phyloP scores from a whole-genome alignment of 2,888 invertebrate genomes.

The Trachelus stipa region DNA sequence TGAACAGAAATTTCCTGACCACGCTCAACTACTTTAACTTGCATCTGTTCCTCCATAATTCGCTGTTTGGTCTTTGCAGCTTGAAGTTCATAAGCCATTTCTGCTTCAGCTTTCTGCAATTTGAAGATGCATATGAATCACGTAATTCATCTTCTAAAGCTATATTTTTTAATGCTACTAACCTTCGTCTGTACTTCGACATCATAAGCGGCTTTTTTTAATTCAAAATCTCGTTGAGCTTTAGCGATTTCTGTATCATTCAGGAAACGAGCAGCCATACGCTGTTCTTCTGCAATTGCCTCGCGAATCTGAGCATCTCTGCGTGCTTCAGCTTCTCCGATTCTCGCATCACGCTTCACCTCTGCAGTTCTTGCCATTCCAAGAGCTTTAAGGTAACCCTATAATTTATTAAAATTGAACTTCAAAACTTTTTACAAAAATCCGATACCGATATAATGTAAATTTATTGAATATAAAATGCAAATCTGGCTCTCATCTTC shows the following conservation, averaged over 20 bases:
- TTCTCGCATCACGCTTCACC: slow-evolving; percentile 94
- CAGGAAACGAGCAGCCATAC: slow-evolving; percentile 92
- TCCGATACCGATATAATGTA: background rate
- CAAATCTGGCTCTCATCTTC: background rate
- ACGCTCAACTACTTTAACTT: slow-evolving; percentile 91
- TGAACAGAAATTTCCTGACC: slow-evolving; percentile 95
- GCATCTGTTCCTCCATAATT: slow-evolving; percentile 98
- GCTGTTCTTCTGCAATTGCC: slow-evolving; percentile 95
- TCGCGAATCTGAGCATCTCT: slow-evolving; percentile 93
- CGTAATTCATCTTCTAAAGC: background rate
- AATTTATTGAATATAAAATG: background rate
- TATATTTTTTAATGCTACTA: slow-evolving; percentile 30
- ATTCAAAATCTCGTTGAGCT: slow-evolving; percentile 94
- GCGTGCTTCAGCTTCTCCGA: slow-evolving; percentile 96
- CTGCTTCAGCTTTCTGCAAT: slow-evolving; percentile 84
- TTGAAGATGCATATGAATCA: slow-evolving; percentile 23
- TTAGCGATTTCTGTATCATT: slow-evolving; percentile 99
- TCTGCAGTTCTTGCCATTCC: slow-evolving; percentile 96
- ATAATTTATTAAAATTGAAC: slow-evolving; percentile 28
- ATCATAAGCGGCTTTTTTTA: slow-evolving; percentile 97
- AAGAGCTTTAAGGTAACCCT: slow-evolving; percentile 94
- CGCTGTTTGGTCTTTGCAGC: slow-evolving; percentile 96
- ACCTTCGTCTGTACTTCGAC: slow-evolving; percentile 96
- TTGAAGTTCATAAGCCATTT: slow-evolving; percentile 92
- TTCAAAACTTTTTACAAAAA: background rate